Percentiles rank a stretch among this genome's conserved stretches.
phyloP scores from a whole-genome alignment of 2,113 vertebrate species.

The Pao palembangensis region DNA sequence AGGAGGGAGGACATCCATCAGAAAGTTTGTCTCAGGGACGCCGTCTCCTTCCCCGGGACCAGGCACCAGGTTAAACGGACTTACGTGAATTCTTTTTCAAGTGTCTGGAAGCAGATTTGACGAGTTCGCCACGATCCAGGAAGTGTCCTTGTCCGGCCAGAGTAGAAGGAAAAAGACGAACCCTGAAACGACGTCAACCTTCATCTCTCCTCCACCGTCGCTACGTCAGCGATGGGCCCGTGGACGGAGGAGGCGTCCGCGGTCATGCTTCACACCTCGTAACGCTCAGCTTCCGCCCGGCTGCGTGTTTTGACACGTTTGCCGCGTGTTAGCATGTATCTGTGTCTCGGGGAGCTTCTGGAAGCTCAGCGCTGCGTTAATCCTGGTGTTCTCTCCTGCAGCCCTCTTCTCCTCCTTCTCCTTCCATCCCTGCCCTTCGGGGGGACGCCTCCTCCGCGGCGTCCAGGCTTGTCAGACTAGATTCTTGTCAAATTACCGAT shows the following conservation, averaged over 20 bases:
- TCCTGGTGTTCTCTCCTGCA: slow-evolving; percentile 28
- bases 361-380: slow-evolving; percentile 7
- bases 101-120: neutral
- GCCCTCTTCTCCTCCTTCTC: slow-evolving; percentile 2
- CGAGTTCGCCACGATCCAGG: too few species aligned
- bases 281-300: neutral
- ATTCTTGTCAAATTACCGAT: slow-evolving; percentile 68
- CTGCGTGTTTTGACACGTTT: slow-evolving; percentile 39
- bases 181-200: too few species aligned
- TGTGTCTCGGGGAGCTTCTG: slow-evolving; percentile 12
- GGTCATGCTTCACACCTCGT: neutral
- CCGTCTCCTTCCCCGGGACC: too few species aligned
- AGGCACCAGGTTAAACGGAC: too few species aligned
- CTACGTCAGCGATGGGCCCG: too few species aligned
- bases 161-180: too few species aligned
- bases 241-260: too few species aligned
- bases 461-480: slow-evolving; percentile 64
- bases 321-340: slow-evolving; percentile 49
- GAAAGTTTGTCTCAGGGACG: neutral
- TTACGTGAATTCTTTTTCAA: neutral
- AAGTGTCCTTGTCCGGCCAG: too few species aligned
- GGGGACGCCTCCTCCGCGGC: slow-evolving; percentile 36
- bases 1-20: neutral
- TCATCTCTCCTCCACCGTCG: too few species aligned
- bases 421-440: neutral